A percentile compares a stretch with the other conserved stretches of the same genome.
phyloP scores from a whole-genome alignment of 35 echinoderm and acorn worm genomes.

The Apostichopus parvimensis region DNA sequence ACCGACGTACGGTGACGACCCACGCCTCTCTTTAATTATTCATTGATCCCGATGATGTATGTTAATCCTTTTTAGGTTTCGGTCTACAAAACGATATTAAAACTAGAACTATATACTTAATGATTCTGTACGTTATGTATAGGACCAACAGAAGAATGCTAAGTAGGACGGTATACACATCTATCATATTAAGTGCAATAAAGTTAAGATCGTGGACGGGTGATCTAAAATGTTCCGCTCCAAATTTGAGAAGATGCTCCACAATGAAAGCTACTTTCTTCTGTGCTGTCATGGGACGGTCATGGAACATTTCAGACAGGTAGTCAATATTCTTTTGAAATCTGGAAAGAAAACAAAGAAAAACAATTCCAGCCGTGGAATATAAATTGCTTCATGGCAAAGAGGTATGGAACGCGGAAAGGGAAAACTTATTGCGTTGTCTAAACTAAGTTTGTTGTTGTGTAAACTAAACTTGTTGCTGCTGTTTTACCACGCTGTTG shows the following conservation, averaged over 20 bases:
- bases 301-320: constrained; percentile 25
- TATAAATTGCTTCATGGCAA: too few relatives aligned
- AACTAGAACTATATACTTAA: background rate
- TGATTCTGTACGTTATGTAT: background rate
- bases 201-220: constrained; percentile 49
- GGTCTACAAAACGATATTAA: constrained; percentile 8
- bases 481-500: too few relatives aligned
- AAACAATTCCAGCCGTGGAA: background rate
- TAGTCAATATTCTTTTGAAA: constrained; percentile 6
- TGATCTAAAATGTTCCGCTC: constrained; percentile 42
- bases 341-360: constrained; percentile 27
- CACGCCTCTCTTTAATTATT: too few relatives aligned
- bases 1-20: too few relatives aligned
- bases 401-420: too few relatives aligned
- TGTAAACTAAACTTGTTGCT: too few relatives aligned
- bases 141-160: constrained; percentile 4
- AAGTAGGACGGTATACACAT: constrained; percentile 31
- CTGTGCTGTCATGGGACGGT: constrained; percentile 26
- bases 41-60: background rate
- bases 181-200: constrained; percentile 47
- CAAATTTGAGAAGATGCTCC: constrained; percentile 53
- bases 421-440: too few relatives aligned
- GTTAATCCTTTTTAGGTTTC: constrained; percentile 58
- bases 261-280: constrained; percentile 26
- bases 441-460: too few relatives aligned